These are phyloP conservation scores for Agelas oroides DNA, from an alignment of 37 sponge, comb jelly and placozoan species.

Conservation along the genomic window DNA sequence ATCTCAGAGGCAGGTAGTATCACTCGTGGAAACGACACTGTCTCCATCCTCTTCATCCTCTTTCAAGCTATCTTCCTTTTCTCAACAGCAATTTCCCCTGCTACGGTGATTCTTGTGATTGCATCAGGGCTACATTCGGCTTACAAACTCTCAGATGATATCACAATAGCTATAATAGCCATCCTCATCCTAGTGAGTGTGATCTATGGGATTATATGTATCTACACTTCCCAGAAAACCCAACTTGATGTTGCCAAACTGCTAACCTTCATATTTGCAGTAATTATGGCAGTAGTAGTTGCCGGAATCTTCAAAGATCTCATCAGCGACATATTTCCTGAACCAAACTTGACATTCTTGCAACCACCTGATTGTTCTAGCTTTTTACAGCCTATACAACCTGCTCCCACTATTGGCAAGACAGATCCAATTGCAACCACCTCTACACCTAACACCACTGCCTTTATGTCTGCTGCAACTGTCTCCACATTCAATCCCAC, in stretches of 20 bases:
- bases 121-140: conserved; percentile 62
- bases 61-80: conserved; percentile 74
- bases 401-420: too few relatives aligned
- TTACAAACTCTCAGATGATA: background rate
- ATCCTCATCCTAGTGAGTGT: conserved; percentile 29
- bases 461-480: too few relatives aligned
- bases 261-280: conserved; percentile 71
- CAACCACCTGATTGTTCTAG: background rate
- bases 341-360: background rate
- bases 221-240: conserved; percentile 47
- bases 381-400: background rate
- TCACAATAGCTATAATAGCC: background rate
- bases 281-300: conserved; percentile 70
- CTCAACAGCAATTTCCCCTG: conserved; percentile 80
- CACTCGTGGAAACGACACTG: conserved; percentile 60
- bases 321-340: conserved; percentile 24
- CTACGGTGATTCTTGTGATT: conserved; percentile 84
- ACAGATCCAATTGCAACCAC: too few relatives aligned
- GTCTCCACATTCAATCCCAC: too few relatives aligned
- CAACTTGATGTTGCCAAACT: conserved; percentile 73
- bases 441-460: too few relatives aligned
- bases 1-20: conserved; percentile 54
- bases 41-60: conserved; percentile 75
- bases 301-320: conserved; percentile 58
- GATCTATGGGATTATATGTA: conserved; percentile 61